These are phyloP conservation scores for Aldabrachelys gigantea DNA, from an alignment of 2,113 vertebrate genomes.

Conservation along the genomic window DNA sequence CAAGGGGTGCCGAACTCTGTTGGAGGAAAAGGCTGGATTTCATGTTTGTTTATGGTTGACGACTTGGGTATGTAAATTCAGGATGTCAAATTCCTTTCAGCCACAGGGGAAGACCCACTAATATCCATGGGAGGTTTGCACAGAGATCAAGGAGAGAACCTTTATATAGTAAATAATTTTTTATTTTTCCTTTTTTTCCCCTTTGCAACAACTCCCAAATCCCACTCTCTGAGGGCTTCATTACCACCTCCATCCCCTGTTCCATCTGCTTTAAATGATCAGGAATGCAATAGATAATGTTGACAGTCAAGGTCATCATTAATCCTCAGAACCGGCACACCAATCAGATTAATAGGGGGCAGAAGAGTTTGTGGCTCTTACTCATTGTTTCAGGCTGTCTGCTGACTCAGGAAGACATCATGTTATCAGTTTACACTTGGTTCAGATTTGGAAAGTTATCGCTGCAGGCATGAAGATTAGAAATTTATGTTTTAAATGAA, in stretches of 20 bases:
- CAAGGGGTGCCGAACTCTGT: not conserved
- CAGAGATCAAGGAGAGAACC: not conserved
- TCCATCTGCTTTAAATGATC: rapidly evolving
- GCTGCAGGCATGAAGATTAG: rapidly evolving
- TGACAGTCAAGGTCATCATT: not conserved
- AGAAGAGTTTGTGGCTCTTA: not conserved
- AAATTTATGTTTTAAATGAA: not conserved
- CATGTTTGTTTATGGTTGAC: not conserved
- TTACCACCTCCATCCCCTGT: rapidly evolving
- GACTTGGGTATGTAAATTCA: not conserved
- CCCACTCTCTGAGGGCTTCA: not conserved
- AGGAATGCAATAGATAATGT: rapidly evolving
- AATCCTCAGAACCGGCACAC: not conserved
- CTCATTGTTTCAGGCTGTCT: not conserved
- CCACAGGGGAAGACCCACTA: no score
- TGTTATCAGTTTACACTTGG: not conserved
- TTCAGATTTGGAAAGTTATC: not conserved
- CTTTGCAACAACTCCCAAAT: not conserved
- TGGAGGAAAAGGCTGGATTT: not conserved
- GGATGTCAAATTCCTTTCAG: no score
- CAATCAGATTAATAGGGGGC: not conserved
- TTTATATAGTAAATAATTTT: not conserved
- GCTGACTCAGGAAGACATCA: not conserved
- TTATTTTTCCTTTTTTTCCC: not conserved
- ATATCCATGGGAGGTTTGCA: not conserved